Conservation (phyloP, 30 jellyfish, hydroid and myxozoan genomes). For the Phacellophora camtschatica region DNA sequence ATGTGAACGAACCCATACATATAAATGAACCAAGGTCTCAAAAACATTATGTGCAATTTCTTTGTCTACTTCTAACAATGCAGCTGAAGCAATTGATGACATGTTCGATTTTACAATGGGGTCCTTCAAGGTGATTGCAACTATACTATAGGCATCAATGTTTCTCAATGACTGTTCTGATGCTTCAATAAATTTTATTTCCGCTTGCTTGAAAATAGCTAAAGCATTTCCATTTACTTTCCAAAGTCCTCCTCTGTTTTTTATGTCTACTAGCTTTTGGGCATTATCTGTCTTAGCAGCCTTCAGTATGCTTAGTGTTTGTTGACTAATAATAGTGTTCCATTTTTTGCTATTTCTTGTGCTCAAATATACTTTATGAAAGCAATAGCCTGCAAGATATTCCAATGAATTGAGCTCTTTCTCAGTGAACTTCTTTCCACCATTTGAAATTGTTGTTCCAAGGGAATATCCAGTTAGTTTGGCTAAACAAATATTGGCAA, state of each 20-base stretch:
- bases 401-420: slow-evolving; percentile 2
- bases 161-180: background rate
- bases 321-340: background rate
- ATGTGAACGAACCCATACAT: slow-evolving; percentile 2
- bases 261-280: background rate
- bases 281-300: slow-evolving; percentile 3
- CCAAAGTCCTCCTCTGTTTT: slow-evolving; percentile 34
- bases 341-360: background rate
- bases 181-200: background rate
- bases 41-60: background rate
- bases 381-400: slow-evolving; percentile 11
- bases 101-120: background rate
- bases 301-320: background rate
- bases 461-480: background rate
- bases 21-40: slow-evolving; percentile 7
- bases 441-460: background rate
- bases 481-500: slow-evolving; percentile 10
- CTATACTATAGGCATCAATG: background rate
- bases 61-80: background rate
- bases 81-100: background rate
- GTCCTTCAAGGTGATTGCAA: background rate
- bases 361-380: background rate
- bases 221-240: slow-evolving; percentile 14
- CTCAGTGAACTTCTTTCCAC: background rate
- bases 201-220: background rate